Base-by-base conservation (phyloP, 1,140 invertebrate genomes). In the Aporrectodea caliginosa region DNA sequence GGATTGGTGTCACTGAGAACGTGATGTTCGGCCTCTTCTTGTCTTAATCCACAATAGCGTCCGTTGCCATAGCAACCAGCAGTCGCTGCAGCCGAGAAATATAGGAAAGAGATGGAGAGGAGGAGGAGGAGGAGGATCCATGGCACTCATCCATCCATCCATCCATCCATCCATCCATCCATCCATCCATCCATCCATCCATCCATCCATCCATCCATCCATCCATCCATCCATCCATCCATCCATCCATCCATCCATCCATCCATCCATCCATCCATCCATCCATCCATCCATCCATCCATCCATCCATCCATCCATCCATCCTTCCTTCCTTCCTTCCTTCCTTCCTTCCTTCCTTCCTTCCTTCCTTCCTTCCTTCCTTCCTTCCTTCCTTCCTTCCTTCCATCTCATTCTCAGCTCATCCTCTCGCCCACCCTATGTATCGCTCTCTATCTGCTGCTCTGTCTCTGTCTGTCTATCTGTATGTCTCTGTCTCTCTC, bases 341-440 rank as follows among this genome's bases (percentile, higher is more conserved):
- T 76, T 76, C 75, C 27, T 76, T 68, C 75, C 75, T 76, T 76
- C 75, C 27, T 76, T 76, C 75, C 75, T 76, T 76, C 30, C 27
- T 76, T 76, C 35, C 27, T 69, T 76, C 34, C 75, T 76, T 76
- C 75, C 27, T 76, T 76, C 75, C 75, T 76, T 76, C 75, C 27
- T 76, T 76, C 75, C 27, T 16, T 76, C 75, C 75, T 69, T 76
- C 34, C 27, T 76, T 76, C 75, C 75, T 76, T 76, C 75, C 27
- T 76, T 76, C 75, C 27, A 27, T 76, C 75, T 33, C 35, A 58
- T 58, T 22, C 43, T 58, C 35, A 16, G 16, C 35, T 76, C 75
- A 22, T 69, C 35, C 75, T 32, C 30, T 76, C 75, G 16, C 35
- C 32, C 75, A 16, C 35, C 35, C 75, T 16, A 68, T 76, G 16